These are phyloP conservation scores for Naso thynnoides DNA, from an alignment of 2,797 vertebrate genomes.

Conservation along the genomic window DNA sequence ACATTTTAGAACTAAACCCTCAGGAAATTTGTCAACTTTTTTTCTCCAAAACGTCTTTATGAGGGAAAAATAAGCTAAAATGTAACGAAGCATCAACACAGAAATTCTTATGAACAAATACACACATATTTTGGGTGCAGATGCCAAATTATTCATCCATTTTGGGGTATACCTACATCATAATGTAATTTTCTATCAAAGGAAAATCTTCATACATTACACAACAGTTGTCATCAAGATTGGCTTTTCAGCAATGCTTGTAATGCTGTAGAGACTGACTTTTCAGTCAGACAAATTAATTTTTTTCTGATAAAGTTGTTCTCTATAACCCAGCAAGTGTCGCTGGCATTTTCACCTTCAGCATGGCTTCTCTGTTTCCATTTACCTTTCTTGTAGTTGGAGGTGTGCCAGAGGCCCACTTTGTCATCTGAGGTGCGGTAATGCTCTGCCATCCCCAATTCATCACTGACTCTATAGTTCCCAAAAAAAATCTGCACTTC, in stretches of 20 bases:
- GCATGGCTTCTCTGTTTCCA: slow-evolving; percentile 30
- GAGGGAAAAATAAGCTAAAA: neutral
- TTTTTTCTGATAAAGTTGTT: slow-evolving; percentile 25
- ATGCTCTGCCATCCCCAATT: slow-evolving; percentile 34
- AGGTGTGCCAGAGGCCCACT: slow-evolving; percentile 19
- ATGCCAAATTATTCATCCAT: slow-evolving; percentile 47
- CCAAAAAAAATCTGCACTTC: neutral
- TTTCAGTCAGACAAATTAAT: neutral
- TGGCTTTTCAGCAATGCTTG: slow-evolving; percentile 25
- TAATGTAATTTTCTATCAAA: slow-evolving; percentile 53
- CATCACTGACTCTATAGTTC: slow-evolving; percentile 21
- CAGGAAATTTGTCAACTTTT: slow-evolving; percentile 28
- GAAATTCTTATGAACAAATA: slow-evolving; percentile 22
- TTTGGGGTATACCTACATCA: slow-evolving; percentile 43
- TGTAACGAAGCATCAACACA: slow-evolving; percentile 16
- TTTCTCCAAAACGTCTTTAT: slow-evolving; percentile 31
- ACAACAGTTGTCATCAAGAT: slow-evolving; percentile 55
- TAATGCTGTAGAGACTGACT: slow-evolving; percentile 6
- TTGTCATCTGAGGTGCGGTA: slow-evolving; percentile 27
- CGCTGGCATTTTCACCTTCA: slow-evolving; percentile 28
- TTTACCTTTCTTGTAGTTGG: slow-evolving; percentile 13
- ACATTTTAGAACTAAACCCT: slow-evolving; percentile 8
- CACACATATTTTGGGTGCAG: neutral
- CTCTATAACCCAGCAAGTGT: neutral
- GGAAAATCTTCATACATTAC: slow-evolving; percentile 58